phyloP scores from a whole-genome alignment of 1,140 invertebrate genomes.

The Rhysida immarginata region DNA sequence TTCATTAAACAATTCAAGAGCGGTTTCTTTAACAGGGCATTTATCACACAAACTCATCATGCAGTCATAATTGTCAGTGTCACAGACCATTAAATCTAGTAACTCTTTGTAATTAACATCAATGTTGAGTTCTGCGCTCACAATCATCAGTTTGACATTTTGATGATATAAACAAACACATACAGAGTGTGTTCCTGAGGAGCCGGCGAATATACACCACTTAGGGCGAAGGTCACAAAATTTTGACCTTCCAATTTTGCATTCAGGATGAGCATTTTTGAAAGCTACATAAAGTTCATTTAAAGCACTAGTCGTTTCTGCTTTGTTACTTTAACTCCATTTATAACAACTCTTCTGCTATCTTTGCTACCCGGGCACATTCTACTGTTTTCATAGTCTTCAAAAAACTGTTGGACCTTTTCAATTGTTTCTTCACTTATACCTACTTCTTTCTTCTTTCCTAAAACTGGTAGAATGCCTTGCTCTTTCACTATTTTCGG shows the following conservation, averaged over 20 bases:
- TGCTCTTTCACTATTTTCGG: background rate
- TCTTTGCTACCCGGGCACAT: background rate
- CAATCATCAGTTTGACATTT: slow-evolving; percentile 19
- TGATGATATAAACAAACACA: slow-evolving; percentile 14
- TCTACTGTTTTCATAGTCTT: slow-evolving; percentile 17
- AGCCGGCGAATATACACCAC: background rate
- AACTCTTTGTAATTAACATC: slow-evolving; percentile 15
- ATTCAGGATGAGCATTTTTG: slow-evolving; percentile 10
- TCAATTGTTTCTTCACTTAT: background rate
- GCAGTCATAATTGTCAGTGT: slow-evolving; percentile 7
- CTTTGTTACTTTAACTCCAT: background rate
- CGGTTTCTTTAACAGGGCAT: slow-evolving; percentile 11
- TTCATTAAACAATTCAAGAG: slow-evolving; percentile 7
- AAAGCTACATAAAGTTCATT: background rate
- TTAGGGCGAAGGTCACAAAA: background rate
- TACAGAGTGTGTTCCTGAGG: slow-evolving; percentile 15
- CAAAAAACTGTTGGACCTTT: slow-evolving; percentile 18
- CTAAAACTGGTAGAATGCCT: background rate
- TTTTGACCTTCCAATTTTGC: slow-evolving; percentile 5
- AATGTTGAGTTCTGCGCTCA: background rate
- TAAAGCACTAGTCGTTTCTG: background rate
- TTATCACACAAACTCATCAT: slow-evolving; percentile 10
- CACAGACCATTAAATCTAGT: slow-evolving; percentile 12
- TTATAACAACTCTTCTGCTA: background rate
- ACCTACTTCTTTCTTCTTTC: background rate